These are phyloP conservation scores for Phasianus colchicus DNA, from an alignment of 2,113 vertebrate species.

Conservation along the genomic window DNA sequence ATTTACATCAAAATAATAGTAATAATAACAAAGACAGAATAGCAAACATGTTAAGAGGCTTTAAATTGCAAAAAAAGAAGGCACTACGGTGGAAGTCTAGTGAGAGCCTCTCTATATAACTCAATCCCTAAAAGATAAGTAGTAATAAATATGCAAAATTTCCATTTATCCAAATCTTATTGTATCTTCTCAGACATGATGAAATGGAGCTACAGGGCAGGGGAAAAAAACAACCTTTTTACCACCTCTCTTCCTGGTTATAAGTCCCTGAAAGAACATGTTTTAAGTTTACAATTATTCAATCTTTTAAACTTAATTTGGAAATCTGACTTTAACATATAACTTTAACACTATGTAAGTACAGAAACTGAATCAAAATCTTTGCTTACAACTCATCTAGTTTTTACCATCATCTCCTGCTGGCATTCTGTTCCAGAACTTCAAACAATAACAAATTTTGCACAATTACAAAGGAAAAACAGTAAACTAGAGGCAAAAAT, in stretches of 20 bases:
- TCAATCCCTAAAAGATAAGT: neutral
- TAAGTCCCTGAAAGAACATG: neutral
- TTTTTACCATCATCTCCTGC: neutral
- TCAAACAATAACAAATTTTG: neutral
- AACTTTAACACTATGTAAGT: neutral
- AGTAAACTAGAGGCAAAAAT: neutral
- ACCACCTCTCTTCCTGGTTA: neutral
- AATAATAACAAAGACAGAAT: neutral
- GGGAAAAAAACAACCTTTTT: neutral
- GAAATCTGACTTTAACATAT: neutral
- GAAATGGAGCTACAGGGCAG: neutral
- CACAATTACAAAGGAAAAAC: neutral
- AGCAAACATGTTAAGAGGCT: neutral
- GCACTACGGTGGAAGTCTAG: neutral
- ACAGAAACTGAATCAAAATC: neutral
- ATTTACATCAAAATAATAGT: neutral
- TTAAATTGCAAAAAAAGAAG: neutral
- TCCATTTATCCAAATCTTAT: neutral
- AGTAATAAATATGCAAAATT: neutral
- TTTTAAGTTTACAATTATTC: neutral
- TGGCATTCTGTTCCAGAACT: neutral
- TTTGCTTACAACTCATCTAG: neutral
- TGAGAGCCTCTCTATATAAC: neutral
- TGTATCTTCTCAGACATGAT: neutral
- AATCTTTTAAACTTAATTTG: neutral